Evolutionary conservation across 2,888 invertebrate species (phyloP).

Genomic region (Isotomurus palustris): DNA sequence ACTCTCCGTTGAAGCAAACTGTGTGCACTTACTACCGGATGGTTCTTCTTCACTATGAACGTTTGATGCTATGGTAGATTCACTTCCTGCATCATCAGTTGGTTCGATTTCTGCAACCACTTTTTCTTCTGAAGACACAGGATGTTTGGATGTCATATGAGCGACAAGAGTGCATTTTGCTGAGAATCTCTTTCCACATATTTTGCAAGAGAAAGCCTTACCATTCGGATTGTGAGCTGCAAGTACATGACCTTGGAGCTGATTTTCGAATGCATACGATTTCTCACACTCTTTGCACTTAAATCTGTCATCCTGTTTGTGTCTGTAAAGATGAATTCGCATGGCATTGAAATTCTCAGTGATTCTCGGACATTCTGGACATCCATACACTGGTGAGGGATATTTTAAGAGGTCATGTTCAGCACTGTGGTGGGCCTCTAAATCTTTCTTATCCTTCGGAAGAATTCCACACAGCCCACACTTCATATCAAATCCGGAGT

Average conservation of each 20-base stretch:
- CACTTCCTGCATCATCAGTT: background rate
- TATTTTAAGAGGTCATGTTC: constrained; percentile 9
- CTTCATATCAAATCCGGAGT: background rate
- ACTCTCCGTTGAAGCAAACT: too few relatives aligned
- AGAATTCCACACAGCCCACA: constrained; percentile 1
- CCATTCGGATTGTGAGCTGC: constrained; percentile 20
- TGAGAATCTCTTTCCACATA: constrained; percentile 32
- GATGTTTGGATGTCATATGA: constrained; percentile 28
- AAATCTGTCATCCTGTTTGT: constrained; percentile 22
- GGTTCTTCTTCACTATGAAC: too few relatives aligned
- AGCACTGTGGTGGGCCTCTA: constrained; percentile 11
- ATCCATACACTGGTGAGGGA: constrained; percentile 21
- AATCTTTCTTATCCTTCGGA: background rate
- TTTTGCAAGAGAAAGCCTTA: constrained; percentile 23
- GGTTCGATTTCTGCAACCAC: background rate
- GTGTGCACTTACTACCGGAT: too few relatives aligned
- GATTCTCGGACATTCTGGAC: constrained; percentile 32
- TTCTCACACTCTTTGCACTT: constrained; percentile 31
- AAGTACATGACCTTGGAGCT: constrained; percentile 25
- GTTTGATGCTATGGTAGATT: background rate
- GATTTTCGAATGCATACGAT: constrained; percentile 28
- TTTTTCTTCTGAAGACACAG: background rate
- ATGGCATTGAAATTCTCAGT: constrained; percentile 31
- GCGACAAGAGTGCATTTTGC: constrained; percentile 23
- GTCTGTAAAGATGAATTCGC: constrained; percentile 26